Evolutionary conservation across 2,797 vertebrate genomes (phyloP).

Genomic region (Lithobates sylvaticus): DNA sequence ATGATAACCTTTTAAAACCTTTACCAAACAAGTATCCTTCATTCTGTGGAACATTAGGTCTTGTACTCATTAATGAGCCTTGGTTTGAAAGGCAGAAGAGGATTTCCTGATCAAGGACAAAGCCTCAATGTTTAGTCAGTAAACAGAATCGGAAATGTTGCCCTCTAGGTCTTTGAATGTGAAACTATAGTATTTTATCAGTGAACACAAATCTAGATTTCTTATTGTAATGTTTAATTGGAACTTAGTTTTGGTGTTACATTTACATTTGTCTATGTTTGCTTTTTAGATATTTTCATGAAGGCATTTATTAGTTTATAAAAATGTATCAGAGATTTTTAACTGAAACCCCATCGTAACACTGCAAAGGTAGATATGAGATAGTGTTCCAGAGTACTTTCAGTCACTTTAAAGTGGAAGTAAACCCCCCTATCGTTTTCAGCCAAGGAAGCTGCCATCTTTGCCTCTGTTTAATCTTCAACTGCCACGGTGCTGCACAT

Average conservation of each 20-base stretch:
- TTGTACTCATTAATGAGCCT: constrained; percentile 22
- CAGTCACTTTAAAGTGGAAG: too few species aligned
- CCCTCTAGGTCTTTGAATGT: neutral
- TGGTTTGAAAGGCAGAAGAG: neutral
- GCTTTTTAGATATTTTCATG: too few species aligned
- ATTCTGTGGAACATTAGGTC: neutral
- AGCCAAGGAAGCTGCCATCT: too few species aligned
- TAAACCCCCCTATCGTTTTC: too few species aligned
- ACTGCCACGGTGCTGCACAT: too few species aligned
- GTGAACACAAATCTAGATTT: neutral
- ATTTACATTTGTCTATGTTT: neutral
- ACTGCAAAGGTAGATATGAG: too few species aligned
- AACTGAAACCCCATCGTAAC: too few species aligned
- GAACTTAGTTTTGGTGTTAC: neutral
- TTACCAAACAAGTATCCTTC: constrained; percentile 10
- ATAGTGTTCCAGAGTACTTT: too few species aligned
- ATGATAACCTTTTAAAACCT: constrained; percentile 38
- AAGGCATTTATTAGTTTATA: too few species aligned
- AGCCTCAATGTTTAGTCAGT: neutral
- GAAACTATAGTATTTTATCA: neutral
- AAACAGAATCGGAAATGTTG: neutral
- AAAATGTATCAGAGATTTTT: too few species aligned
- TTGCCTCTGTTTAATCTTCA: too few species aligned
- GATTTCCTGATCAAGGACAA: constrained; percentile 10
- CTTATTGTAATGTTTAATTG: neutral